A percentile compares a stretch with the other conserved stretches of the same genome.
Evolutionary conservation across 2,113 vertebrate genomes (phyloP).

Genomic region (Podarcis cretensis): DNA sequence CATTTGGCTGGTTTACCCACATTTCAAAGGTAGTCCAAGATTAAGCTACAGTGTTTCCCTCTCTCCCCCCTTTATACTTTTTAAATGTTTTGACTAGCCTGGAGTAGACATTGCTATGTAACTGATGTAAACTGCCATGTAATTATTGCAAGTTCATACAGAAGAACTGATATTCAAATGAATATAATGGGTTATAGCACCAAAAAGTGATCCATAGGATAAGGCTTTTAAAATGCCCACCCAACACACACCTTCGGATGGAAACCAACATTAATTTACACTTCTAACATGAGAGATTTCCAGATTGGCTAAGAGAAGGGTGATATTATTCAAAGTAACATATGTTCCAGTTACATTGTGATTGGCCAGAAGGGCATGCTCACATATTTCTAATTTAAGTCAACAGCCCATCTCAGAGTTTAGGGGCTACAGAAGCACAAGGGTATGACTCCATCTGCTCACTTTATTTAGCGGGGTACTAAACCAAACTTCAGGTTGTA

Average conservation of each 20-base stretch:
- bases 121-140: constrained; percentile 3
- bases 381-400: background rate
- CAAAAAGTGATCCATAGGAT: background rate
- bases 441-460: background rate
- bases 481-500: too few relatives aligned
- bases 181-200: background rate
- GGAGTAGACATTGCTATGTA: background rate
- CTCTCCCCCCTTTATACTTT: background rate
- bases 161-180: background rate
- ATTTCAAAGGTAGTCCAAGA: background rate
- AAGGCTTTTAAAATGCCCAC: background rate
- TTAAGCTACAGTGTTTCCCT: background rate
- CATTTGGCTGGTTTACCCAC: too few relatives aligned
- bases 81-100: background rate
- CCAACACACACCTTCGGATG: background rate
- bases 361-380: background rate
- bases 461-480: background rate
- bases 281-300: too few relatives aligned
- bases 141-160: background rate
- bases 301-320: background rate
- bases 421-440: background rate
- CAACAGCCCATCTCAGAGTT: background rate
- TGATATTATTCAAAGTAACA: background rate
- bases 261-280: background rate
- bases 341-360: background rate